Percentiles rank a stretch among this genome's conserved stretches.
These are phyloP conservation scores for Nowickia ferox DNA, from an alignment of 2,888 invertebrate species.

Conservation along the genomic window DNA sequence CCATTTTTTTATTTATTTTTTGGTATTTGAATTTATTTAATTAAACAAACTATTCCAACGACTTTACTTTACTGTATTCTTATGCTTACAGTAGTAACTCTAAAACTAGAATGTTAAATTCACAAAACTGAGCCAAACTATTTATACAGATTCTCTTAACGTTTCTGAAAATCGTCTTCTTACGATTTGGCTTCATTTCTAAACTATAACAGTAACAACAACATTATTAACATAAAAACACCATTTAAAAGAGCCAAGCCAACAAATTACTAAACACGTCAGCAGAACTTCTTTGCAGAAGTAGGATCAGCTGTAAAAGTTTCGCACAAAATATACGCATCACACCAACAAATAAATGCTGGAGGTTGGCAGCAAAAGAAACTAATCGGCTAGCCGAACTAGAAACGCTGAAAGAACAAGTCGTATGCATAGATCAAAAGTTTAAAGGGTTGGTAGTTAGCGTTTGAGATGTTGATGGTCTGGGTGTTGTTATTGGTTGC, in stretches of 20 bases:
- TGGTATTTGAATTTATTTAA: neutral
- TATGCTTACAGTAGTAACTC: conserved; percentile 79
- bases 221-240: conserved; percentile 33
- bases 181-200: conserved; percentile 6
- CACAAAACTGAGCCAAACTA: conserved; percentile 76
- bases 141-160: conserved; percentile 79
- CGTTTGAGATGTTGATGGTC: conserved; percentile 5
- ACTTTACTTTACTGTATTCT: conserved; percentile 43
- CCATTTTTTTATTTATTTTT: conserved; percentile 61
- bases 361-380: conserved; percentile 28
- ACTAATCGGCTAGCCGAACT: neutral
- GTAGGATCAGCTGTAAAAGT: conserved; percentile 71
- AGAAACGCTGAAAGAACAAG: conserved; percentile 18
- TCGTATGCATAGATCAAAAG: neutral
- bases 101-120: conserved; percentile 79
- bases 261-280: neutral
- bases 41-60: conserved; percentile 41
- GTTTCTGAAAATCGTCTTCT: conserved; percentile 59
- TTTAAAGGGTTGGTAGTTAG: conserved; percentile 31
- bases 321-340: conserved; percentile 75
- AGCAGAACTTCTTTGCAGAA: conserved; percentile 26
- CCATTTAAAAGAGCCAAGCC: conserved; percentile 9
- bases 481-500: neutral
- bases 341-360: neutral
- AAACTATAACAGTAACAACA: conserved; percentile 31